Evolutionary conservation across 1,140 invertebrate species (phyloP).

Genomic region (Drosophila biarmipes): DNA sequence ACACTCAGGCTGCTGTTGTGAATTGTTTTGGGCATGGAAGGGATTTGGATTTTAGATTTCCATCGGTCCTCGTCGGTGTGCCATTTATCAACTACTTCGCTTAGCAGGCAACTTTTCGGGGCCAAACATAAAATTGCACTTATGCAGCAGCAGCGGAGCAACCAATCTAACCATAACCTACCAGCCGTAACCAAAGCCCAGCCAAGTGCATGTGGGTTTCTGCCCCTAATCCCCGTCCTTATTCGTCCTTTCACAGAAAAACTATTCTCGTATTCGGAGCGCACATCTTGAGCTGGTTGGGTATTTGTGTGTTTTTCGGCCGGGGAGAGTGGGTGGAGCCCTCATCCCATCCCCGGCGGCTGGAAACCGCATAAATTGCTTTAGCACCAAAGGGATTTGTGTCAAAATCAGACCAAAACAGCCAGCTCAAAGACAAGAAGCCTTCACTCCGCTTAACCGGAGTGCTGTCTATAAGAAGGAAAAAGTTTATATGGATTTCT

Average conservation of each 20-base stretch:
- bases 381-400: slow-evolving; percentile 82
- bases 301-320: slow-evolving; percentile 28
- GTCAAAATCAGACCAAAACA: slow-evolving; percentile 77
- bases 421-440: slow-evolving; percentile 58
- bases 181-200: slow-evolving; percentile 70
- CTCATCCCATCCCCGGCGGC: slow-evolving; percentile 30
- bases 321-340: slow-evolving; percentile 23
- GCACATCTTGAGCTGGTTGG: slow-evolving; percentile 45
- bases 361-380: slow-evolving; percentile 78
- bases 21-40: slow-evolving; percentile 32
- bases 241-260: slow-evolving; percentile 13
- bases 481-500: slow-evolving; percentile 17
- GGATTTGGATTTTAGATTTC: slow-evolving; percentile 62
- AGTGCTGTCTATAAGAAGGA: slow-evolving; percentile 20
- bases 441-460: slow-evolving; percentile 28
- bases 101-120: slow-evolving; percentile 42
- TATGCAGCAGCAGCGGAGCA: slow-evolving; percentile 51
- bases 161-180: slow-evolving; percentile 64
- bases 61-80: slow-evolving; percentile 19
- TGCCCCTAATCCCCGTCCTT: slow-evolving; percentile 14
- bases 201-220: slow-evolving; percentile 58
- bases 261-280: slow-evolving; percentile 45
- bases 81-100: slow-evolving; percentile 72
- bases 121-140: slow-evolving; percentile 79
- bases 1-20: slow-evolving; percentile 31